Evolutionary conservation across 2,888 invertebrate genomes (phyloP), one percentile per base, ranked within the genome.

Genomic region (Tetanocera ferruginea): DNA sequence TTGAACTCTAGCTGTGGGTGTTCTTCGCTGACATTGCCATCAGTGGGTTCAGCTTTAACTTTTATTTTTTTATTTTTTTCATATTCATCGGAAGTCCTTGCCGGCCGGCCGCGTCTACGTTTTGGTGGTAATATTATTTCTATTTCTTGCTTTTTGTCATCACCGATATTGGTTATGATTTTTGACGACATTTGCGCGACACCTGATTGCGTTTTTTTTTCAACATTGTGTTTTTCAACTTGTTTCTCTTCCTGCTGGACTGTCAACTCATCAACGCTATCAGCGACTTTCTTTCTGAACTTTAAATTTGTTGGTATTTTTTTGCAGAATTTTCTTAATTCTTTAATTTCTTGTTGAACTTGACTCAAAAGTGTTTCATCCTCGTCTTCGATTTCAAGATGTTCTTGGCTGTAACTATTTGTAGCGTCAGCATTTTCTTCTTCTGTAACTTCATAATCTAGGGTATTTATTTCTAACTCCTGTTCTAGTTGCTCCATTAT

Each of bases 241-340:
- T 55, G 19, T 2, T 72, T 28, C 60, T 60, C 74, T 51, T 23
- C 60, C 64, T 28, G 64, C 57, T 8, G 14, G n/a, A n/a, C 5
- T 19, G 11, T 23, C 28, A 2, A 9, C 25, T 70, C 31, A 2
- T 57, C 62, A 5, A 49, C 57, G 2, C 37, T 77, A 5, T 72
- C 78, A 8, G 78, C 67, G 0, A 77, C 76, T 8, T 69, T 69
- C 1, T 55, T 23, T 76, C 80, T 78, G 23, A 52, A 79, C 74
- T 79, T 78, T 4, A 79, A 28, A 31, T 34, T 31, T 28, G 52
- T 8, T 17, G 25, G 2, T 55, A 1, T 55, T 9, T n/a, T 8
- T 25, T 71, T 71, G 19, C 37, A 57, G 57, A 37, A n/a, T 17
- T 55, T 19, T n/a, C 69, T 69, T 6, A 69, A 14, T 37, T 60